Evolutionary conservation across 2,797 vertebrate species (phyloP), one percentile per base, ranked within the genome.

Genomic region (Phataginus tetradactyla): DNA sequence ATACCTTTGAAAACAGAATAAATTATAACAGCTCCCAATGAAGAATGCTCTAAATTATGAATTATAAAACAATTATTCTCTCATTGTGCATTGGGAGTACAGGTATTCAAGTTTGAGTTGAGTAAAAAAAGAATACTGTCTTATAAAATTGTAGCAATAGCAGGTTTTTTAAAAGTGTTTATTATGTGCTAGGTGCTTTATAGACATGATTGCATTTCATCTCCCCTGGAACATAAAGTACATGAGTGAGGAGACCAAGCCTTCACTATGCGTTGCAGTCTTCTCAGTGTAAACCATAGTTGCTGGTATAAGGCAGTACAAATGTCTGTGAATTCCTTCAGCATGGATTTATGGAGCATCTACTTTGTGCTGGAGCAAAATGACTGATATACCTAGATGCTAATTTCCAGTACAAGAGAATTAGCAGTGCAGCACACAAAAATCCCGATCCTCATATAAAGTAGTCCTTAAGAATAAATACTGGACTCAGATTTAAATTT

Each of bases 1-100:
- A 61, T 59, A 51, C n/a, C 25, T 77, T 94, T 59, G 88, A 64
- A 57, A 37, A 69, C 18, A 87, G 64, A 45, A 37, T 32, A 75
- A 74, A 84, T 49, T 74, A 23, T 85, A 92, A 64, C 10, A 49
- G 14, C 27, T 80, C 1, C 34, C 66, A 69, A 63, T 75, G 25
- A 42, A 53, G 37, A 84, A 64, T 49, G 42, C 23, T 72, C 4
- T 53, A 45, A 25, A 59, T 75, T 89, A 61, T 71, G 55, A 84
- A 92, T 83, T 86, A 84, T 74, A 45, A 87, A 79, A 59, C 4
- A 92, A n/a, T 39, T 74, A 57, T 88, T 77, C 57, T 74, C 25
- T 95, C 42, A 89, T 21, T 57, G 21, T 39, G 3, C 61, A 5
- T 49, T 78, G 32, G 74, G 45, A 81, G 72, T 53, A 87, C 3